Evolutionary conservation across 2,888 invertebrate genomes (phyloP).

Genomic region (Microctonus brassicae): DNA sequence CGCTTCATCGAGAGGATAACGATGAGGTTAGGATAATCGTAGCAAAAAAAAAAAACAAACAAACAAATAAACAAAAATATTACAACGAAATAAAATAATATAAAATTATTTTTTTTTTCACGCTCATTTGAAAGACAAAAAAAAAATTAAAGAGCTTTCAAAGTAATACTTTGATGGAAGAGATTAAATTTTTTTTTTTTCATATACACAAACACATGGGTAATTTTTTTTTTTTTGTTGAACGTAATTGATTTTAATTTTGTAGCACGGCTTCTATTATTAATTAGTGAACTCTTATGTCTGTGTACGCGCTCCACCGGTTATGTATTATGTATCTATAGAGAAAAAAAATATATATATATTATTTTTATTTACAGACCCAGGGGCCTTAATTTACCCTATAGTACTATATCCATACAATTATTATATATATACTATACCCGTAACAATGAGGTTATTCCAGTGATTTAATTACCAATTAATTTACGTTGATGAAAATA

Average conservation of each 20-base stretch:
- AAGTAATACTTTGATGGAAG: neutral
- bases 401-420: neutral
- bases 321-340: neutral
- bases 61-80: neutral
- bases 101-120: neutral
- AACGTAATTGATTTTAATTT: neutral
- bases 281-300: constrained; percentile 3
- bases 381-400: neutral
- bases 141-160: neutral
- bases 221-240: neutral
- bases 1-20: constrained; percentile 64
- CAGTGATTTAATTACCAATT: neutral
- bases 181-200: neutral
- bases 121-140: neutral
- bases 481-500: neutral
- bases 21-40: constrained; percentile 59
- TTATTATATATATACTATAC: neutral
- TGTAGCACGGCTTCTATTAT: neutral
- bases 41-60: neutral
- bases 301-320: neutral
- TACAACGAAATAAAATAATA: neutral
- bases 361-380: neutral
- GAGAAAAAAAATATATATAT: neutral
- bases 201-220: no score
- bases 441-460: neutral